These are phyloP conservation scores for Hirtodrosophila duncani DNA, from an alignment of 2,888 invertebrate genomes.

Conservation along the genomic window DNA sequence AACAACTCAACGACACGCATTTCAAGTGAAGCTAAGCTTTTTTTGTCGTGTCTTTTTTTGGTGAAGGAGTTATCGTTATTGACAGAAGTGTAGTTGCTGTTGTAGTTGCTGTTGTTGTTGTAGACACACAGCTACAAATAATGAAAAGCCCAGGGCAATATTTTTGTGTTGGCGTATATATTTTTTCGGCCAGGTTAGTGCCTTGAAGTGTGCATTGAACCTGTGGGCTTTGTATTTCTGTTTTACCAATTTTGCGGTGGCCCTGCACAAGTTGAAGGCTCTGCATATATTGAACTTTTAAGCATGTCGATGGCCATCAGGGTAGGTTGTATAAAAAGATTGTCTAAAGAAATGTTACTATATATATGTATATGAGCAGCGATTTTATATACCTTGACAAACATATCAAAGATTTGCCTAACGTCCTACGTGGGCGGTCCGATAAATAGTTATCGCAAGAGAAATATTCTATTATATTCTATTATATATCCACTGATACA, in stretches of 20 bases:
- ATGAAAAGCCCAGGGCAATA: conserved; percentile 21
- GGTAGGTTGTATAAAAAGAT: not conserved
- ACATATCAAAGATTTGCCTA: too few species aligned
- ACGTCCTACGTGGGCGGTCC: too few species aligned
- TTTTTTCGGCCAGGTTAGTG: conserved; percentile 33
- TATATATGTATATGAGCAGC: too few species aligned
- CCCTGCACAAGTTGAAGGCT: conserved; percentile 3
- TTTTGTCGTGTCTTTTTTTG: conserved; percentile 11
- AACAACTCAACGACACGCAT: conserved; percentile 58
- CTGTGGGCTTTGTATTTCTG: too few species aligned
- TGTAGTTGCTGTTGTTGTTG: not conserved
- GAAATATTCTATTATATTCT: too few species aligned
- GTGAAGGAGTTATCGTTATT: conserved; percentile 55
- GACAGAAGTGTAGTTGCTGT: conserved; percentile 38
- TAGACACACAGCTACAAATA: not conserved
- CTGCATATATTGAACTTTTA: not conserved
- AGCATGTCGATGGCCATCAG: not conserved
- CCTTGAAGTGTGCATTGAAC: conserved; percentile 39
- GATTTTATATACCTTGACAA: too few species aligned
- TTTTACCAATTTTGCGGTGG: too few species aligned
- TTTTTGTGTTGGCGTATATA: conserved; percentile 21
- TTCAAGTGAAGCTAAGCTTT: conserved; percentile 49
- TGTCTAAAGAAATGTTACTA: too few species aligned
- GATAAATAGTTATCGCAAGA: too few species aligned
- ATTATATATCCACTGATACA: too few species aligned